Evolutionary conservation across 1,140 invertebrate genomes (phyloP).

Genomic region (Bombus ignitus): DNA sequence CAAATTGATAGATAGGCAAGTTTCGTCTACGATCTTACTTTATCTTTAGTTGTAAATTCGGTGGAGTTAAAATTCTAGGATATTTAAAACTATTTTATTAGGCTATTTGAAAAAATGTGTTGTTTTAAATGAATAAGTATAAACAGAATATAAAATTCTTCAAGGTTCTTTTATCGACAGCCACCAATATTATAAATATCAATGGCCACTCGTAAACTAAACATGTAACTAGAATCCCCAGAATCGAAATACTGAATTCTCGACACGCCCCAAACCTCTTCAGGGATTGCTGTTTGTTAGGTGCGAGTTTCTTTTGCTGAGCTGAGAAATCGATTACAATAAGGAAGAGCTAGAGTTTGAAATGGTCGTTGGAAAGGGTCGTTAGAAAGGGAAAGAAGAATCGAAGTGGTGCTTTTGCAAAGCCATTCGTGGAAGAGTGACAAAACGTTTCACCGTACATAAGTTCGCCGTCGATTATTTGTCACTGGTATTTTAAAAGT

Average conservation of each 20-base stretch:
- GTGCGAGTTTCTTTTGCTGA: neutral
- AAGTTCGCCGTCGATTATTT: neutral
- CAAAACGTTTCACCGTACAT: neutral
- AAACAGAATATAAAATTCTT: too few relatives aligned
- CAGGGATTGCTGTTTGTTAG: neutral
- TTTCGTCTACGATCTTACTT: too few relatives aligned
- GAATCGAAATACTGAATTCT: neutral
- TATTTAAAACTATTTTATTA: too few relatives aligned
- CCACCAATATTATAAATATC: too few relatives aligned
- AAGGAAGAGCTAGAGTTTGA: neutral
- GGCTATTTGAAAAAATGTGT: too few relatives aligned
- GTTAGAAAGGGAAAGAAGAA: neutral
- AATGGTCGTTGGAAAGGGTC: neutral
- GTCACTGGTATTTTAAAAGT: neutral
- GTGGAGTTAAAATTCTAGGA: too few relatives aligned
- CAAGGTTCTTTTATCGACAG: too few relatives aligned
- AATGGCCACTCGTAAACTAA: too few relatives aligned
- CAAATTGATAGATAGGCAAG: too few relatives aligned
- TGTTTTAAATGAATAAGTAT: too few relatives aligned
- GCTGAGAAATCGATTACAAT: slow-evolving; percentile 13
- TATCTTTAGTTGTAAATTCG: too few relatives aligned
- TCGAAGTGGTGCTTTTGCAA: neutral
- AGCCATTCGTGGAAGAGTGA: neutral
- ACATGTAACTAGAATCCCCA: too few relatives aligned
- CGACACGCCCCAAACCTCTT: neutral